Conservation (phyloP, 1,140 invertebrate genomes). For the Grapholita molesta region DNA sequence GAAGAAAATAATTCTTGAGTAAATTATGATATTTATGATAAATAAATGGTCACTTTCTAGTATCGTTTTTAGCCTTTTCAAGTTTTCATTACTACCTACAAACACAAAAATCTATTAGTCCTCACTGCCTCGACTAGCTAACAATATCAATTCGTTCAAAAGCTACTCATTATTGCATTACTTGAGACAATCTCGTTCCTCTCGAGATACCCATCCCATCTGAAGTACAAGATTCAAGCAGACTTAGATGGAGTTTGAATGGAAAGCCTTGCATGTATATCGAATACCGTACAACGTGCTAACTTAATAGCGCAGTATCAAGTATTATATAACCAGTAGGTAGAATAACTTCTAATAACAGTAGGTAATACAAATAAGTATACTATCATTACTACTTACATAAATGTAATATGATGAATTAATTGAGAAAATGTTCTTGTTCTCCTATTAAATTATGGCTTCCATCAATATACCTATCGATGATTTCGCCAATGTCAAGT, state of each 20-base stretch:
- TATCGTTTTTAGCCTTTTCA: too few species aligned
- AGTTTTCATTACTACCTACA: not conserved
- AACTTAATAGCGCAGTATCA: not conserved
- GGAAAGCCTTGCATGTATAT: not conserved
- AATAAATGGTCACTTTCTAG: too few species aligned
- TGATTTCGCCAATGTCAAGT: too few species aligned
- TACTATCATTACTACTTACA: not conserved
- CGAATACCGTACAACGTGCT: not conserved
- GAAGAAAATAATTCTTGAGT: too few species aligned
- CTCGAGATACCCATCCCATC: not conserved
- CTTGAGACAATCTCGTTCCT: not conserved
- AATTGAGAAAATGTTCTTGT: too few species aligned
- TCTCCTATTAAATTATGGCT: too few species aligned
- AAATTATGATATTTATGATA: too few species aligned
- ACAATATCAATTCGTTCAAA: not conserved
- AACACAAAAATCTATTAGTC: too few species aligned
- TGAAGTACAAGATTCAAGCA: not conserved
- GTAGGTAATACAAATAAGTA: not conserved
- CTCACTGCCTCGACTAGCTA: not conserved
- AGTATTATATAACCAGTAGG: not conserved
- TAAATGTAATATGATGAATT: too few species aligned
- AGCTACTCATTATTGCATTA: not conserved
- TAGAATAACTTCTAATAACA: not conserved
- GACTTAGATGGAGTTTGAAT: slow-evolving; percentile 12
- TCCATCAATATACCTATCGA: too few species aligned